These are phyloP conservation scores for Corydoras sp. DNA, from an alignment of 2,113 vertebrate species.

Conservation along the genomic window DNA sequence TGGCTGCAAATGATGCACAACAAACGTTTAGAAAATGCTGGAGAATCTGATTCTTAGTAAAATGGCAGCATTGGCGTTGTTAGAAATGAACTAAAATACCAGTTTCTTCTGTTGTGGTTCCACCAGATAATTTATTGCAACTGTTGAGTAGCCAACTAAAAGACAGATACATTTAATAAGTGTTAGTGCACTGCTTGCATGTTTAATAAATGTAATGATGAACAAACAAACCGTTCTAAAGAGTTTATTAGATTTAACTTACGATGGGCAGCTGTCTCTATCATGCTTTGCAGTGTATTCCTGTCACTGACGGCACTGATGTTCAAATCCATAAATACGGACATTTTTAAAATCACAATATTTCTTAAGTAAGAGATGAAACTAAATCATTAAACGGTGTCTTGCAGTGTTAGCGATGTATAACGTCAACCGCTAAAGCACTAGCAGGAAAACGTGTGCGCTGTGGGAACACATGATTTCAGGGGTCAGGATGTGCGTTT, in stretches of 20 bases:
- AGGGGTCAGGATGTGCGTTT: neutral
- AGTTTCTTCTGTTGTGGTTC: conserved; percentile 58
- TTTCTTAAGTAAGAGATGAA: no score
- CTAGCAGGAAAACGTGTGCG: neutral
- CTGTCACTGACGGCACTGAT: conserved; percentile 48
- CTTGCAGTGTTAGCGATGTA: no score
- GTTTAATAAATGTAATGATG: no score
- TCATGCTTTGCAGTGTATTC: conserved; percentile 40
- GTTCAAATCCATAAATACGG: conserved; percentile 66
- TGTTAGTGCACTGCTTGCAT: neutral
- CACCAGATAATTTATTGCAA: conserved; percentile 65
- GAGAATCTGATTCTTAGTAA: no score
- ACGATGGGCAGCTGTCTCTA: conserved; percentile 68
- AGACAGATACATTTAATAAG: neutral
- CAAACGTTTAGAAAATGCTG: no score
- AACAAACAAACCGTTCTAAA: no score
- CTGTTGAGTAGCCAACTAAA: conserved; percentile 67
- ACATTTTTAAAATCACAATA: conserved; percentile 46
- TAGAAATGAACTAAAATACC: conserved; percentile 42
- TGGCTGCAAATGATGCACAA: no score
- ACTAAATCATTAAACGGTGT: no score
- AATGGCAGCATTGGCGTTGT: no score
- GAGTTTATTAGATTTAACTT: conserved; percentile 44
- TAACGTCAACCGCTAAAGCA: no score
- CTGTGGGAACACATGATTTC: conserved; percentile 15